Percentiles rank a stretch among this genome's conserved stretches.
Evolutionary conservation across 2,797 vertebrate species (phyloP).

Genomic region (Macroramphosus scolopax): DNA sequence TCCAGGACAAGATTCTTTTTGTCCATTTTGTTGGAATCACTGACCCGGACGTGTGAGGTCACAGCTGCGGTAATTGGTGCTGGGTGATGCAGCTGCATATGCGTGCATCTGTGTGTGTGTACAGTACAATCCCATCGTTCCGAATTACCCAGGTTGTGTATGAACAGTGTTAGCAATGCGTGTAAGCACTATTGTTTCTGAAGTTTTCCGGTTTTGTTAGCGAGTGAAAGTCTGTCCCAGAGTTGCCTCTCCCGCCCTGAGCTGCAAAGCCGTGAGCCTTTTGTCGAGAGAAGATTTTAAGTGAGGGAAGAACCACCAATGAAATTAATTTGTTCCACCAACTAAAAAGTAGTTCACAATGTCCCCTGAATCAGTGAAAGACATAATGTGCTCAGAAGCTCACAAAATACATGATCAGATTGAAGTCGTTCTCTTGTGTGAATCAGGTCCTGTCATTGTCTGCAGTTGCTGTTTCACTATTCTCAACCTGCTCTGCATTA

Average conservation of each 20-base stretch:
- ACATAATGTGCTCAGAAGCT: too few species aligned
- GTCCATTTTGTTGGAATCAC: conserved; percentile 64
- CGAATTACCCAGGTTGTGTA: conserved; percentile 5
- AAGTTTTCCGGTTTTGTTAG: conserved; percentile 1
- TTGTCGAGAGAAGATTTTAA: conserved; percentile 8
- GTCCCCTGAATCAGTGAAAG: too few species aligned
- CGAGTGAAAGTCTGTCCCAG: not conserved
- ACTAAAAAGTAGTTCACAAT: not conserved
- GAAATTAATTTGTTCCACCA: not conserved
- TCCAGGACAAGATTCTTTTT: conserved; percentile 71
- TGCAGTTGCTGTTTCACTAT: not conserved
- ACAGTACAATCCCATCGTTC: conserved; percentile 21
- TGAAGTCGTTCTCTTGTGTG: too few species aligned
- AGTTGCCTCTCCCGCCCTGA: conserved; percentile 3
- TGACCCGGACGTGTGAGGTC: conserved; percentile 76
- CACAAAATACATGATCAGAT: too few species aligned
- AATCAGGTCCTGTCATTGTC: too few species aligned
- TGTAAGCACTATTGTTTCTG: not conserved
- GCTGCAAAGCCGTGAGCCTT: conserved; percentile 17
- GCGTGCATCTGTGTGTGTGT: conserved; percentile 21
- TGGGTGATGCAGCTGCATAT: conserved; percentile 68
- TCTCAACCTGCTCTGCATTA: conserved; percentile 13
- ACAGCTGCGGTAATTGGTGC: conserved; percentile 67
- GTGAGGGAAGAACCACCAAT: not conserved
- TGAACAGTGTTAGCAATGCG: conserved; percentile 3